phyloP scores from a whole-genome alignment of 2,113 vertebrate genomes.

The Mobula birostris region DNA sequence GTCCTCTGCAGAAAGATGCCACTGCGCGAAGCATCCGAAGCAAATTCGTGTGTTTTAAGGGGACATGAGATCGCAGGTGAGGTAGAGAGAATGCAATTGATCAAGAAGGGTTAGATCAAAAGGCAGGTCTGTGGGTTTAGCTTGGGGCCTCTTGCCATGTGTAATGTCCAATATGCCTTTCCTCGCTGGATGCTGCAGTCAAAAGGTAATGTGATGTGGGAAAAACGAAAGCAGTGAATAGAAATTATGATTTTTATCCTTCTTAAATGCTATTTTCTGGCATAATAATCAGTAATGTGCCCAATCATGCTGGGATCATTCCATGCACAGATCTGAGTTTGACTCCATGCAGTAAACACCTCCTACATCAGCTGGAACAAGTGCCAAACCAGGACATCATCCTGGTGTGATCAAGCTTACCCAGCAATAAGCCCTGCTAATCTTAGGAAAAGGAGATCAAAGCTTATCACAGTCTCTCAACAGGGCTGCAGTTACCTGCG shows the following conservation, averaged over 20 bases:
- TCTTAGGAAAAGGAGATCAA: background rate
- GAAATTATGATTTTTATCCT: background rate
- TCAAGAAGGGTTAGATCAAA: too few relatives aligned
- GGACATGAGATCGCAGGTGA: background rate
- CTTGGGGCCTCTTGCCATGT: too few relatives aligned
- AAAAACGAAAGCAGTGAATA: background rate
- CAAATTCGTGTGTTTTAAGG: background rate
- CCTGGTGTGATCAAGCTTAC: background rate
- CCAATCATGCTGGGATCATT: background rate
- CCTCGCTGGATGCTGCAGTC: background rate
- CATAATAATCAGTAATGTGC: background rate
- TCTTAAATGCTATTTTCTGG: background rate
- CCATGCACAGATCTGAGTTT: background rate
- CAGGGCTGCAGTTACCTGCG: background rate
- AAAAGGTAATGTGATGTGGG: background rate
- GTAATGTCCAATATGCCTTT: background rate
- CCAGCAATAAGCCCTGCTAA: background rate
- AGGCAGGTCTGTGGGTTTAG: too few relatives aligned
- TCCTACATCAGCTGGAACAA: background rate
- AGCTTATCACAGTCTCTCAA: background rate
- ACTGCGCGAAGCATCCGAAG: background rate
- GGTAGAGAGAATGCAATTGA: background rate
- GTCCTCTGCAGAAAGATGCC: background rate
- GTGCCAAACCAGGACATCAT: background rate
- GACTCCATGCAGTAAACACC: background rate